These are phyloP conservation scores for Malacosoma neustria DNA, from an alignment of 2,888 invertebrate species.

Conservation along the genomic window DNA sequence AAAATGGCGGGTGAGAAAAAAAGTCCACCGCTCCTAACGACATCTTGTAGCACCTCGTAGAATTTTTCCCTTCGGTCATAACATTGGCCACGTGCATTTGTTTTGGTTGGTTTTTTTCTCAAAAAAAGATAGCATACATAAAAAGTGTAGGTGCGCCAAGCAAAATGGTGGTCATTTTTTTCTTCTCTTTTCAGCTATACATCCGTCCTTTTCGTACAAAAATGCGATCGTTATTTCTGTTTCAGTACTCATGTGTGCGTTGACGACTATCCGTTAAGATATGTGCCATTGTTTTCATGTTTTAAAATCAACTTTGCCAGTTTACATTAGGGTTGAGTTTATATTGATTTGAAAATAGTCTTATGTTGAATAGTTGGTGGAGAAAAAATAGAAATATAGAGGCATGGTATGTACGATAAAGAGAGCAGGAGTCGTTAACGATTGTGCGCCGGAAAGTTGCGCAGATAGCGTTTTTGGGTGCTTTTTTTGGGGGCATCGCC, in stretches of 20 bases:
- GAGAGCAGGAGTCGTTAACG: slow-evolving; percentile 75
- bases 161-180: slow-evolving; percentile 75
- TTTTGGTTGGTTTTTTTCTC: slow-evolving; percentile 71
- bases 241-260: slow-evolving; percentile 71
- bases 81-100: slow-evolving; percentile 74
- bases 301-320: slow-evolving; percentile 20
- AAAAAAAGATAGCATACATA: slow-evolving; percentile 70
- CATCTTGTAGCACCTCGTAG: slow-evolving; percentile 63
- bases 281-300: slow-evolving; percentile 29
- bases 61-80: slow-evolving; percentile 70
- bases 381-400: slow-evolving; percentile 76
- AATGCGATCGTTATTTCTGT: slow-evolving; percentile 77
- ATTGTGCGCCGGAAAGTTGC: slow-evolving; percentile 77
- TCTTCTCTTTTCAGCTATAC: slow-evolving; percentile 75
- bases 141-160: slow-evolving; percentile 64
- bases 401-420: slow-evolving; percentile 71
- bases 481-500: slow-evolving; percentile 74
- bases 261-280: slow-evolving; percentile 39
- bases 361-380: slow-evolving; percentile 62
- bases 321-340: slow-evolving; percentile 17
- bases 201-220: slow-evolving; percentile 75
- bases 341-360: slow-evolving; percentile 29
- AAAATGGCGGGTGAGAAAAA: slow-evolving; percentile 45
- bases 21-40: slow-evolving; percentile 53
- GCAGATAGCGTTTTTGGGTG: slow-evolving; percentile 75